Percentiles rank a stretch among this genome's conserved stretches.
Evolutionary conservation across 1,140 invertebrate genomes (phyloP).

Genomic region (Aphis gossypii): DNA sequence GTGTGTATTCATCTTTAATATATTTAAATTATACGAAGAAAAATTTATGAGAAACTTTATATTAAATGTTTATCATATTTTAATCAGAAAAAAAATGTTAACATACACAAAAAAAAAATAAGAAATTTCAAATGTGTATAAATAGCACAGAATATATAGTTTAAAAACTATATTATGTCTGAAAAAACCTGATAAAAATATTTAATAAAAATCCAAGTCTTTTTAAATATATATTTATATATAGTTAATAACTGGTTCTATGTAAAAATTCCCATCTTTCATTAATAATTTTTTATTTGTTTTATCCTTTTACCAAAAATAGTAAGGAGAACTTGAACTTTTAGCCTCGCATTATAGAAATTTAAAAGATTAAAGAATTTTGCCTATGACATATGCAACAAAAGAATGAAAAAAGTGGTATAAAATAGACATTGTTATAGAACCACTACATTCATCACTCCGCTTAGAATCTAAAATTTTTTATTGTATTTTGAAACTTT

Average conservation of each 20-base stretch:
- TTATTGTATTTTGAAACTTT: not conserved
- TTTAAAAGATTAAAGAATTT: not conserved
- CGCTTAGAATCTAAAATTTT: too few species aligned
- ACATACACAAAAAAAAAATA: not conserved
- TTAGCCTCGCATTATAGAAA: not conserved
- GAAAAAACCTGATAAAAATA: too few species aligned
- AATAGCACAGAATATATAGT: too few species aligned
- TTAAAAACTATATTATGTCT: too few species aligned
- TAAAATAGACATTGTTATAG: too few species aligned
- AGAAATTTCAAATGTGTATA: too few species aligned
- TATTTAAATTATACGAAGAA: not conserved
- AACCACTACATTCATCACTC: too few species aligned
- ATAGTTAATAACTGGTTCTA: not conserved
- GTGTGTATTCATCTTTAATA: not conserved
- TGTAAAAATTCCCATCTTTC: not conserved
- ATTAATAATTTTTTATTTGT: not conserved
- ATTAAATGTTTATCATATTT: not conserved
- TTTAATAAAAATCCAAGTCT: too few species aligned
- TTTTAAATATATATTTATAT: not conserved
- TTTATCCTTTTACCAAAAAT: not conserved
- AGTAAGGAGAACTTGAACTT: not conserved
- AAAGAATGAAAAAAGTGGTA: not conserved
- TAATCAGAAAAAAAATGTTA: not conserved
- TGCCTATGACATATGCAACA: not conserved
- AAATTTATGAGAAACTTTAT: not conserved